A percentile compares a stretch with the other conserved stretches of the same genome.
phyloP scores from a whole-genome alignment of 1,140 invertebrate species.

The Trissolcus basalis region DNA sequence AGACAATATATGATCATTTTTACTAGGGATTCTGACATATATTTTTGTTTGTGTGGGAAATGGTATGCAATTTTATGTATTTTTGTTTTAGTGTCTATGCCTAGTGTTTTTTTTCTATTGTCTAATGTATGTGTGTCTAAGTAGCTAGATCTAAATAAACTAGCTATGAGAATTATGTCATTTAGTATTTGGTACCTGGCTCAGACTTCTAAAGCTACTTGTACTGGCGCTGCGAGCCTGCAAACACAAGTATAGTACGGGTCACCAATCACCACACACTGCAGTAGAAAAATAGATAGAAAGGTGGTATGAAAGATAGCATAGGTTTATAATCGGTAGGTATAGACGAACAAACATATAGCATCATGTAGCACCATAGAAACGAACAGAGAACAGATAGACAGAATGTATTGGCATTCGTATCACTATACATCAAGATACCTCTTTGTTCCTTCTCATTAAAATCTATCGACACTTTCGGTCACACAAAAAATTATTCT shows the following conservation, averaged over 20 bases:
- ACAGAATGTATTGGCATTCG: conserved; percentile 16
- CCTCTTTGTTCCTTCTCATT: no score
- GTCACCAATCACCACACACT: conserved; percentile 73
- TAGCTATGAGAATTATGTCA: conserved; percentile 71
- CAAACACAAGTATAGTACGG: conserved; percentile 77
- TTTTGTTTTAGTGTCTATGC: neutral
- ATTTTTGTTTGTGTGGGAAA: no score
- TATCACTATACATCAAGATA: conserved; percentile 5
- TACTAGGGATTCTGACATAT: no score
- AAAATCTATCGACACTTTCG: no score
- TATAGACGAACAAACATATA: conserved; percentile 30
- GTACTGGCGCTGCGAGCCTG: conserved; percentile 89
- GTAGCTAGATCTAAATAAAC: conserved; percentile 63
- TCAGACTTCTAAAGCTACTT: conserved; percentile 91
- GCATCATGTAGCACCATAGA: conserved; percentile 9
- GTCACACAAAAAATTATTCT: no score
- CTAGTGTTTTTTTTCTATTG: conserved; percentile 24
- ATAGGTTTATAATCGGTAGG: conserved; percentile 29
- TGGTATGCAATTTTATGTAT: no score
- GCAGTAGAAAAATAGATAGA: conserved; percentile 66
- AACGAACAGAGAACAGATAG: conserved; percentile 6
- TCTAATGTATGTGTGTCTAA: conserved; percentile 41
- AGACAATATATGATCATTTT: no score
- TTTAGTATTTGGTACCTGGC: conserved; percentile 82
- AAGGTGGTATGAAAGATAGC: conserved; percentile 46